These are phyloP conservation scores for Enteromius fasciolatus DNA, from an alignment of 2,797 vertebrate species.

Conservation along the genomic window DNA sequence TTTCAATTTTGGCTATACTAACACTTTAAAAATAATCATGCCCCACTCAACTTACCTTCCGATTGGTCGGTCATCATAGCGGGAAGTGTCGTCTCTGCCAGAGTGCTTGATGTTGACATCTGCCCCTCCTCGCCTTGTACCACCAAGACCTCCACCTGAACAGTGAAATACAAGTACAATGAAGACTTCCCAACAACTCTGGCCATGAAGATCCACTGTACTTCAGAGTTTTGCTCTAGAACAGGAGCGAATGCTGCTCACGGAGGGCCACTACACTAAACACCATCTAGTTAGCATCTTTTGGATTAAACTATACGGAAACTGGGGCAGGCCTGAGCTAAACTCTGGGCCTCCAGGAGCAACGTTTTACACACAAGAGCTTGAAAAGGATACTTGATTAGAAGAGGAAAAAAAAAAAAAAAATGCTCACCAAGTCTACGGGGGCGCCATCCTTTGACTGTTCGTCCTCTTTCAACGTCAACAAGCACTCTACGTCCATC, in stretches of 20 bases:
- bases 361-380: neutral
- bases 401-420: neutral
- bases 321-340: neutral
- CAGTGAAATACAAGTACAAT: neutral
- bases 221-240: neutral
- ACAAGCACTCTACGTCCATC: conserved; percentile 90
- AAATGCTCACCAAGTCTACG: conserved; percentile 84
- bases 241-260: neutral
- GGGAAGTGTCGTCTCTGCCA: conserved; percentile 86
- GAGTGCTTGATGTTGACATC: conserved; percentile 95
- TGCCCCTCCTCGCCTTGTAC: conserved; percentile 86
- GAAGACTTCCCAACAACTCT: neutral
- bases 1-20: neutral
- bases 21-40: neutral
- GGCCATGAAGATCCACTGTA: neutral
- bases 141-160: conserved; percentile 78
- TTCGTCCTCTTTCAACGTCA: conserved; percentile 92
- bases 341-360: neutral
- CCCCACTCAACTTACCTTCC: conserved; percentile 69
- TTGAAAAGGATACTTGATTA: neutral
- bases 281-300: neutral
- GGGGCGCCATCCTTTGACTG: conserved; percentile 93
- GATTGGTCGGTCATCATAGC: conserved; percentile 79
- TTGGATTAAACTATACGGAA: neutral
- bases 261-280: neutral